Evolutionary conservation across 2,797 vertebrate genomes (phyloP).

Genomic region (Protonibea diacanthus): DNA sequence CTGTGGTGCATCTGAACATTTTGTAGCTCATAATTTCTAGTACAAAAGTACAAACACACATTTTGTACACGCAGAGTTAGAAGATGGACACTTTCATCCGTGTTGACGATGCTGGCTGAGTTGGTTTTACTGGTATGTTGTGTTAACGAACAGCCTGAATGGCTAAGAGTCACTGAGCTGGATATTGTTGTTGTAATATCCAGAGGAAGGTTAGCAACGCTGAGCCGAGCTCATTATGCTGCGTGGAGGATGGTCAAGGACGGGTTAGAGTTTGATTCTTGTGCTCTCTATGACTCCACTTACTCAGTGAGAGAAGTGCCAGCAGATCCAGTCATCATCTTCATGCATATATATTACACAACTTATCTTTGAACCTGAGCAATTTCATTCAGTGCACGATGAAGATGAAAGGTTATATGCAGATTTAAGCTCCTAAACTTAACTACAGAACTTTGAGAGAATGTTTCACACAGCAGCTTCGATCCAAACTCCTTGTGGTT

Average conservation of each 20-base stretch:
- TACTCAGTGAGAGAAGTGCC: background rate
- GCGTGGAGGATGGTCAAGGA: slow-evolving; percentile 1
- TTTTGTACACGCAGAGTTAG: background rate
- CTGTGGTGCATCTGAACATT: background rate
- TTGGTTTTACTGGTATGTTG: slow-evolving; percentile 42
- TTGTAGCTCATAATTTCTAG: background rate
- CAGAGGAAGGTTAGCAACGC: slow-evolving; percentile 32
- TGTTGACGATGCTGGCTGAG: slow-evolving; percentile 21
- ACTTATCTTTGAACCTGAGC: background rate
- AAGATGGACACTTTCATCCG: background rate
- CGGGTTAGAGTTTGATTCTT: background rate
- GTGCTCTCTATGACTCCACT: background rate
- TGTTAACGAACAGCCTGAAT: slow-evolving; percentile 43
- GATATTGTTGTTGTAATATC: slow-evolving; percentile 56
- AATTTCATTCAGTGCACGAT: background rate
- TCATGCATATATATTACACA: background rate
- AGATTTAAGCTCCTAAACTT: background rate
- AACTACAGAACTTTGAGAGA: background rate
- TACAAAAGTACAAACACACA: background rate
- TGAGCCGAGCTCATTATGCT: slow-evolving; percentile 26
- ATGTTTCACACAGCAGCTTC: slow-evolving; percentile 4
- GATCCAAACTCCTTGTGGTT: background rate
- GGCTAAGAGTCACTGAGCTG: slow-evolving; percentile 53
- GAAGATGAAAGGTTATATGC: background rate
- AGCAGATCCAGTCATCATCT: background rate